phyloP scores from a whole-genome alignment of 2,888 invertebrate species.

The Euplagia quadripunctaria region DNA sequence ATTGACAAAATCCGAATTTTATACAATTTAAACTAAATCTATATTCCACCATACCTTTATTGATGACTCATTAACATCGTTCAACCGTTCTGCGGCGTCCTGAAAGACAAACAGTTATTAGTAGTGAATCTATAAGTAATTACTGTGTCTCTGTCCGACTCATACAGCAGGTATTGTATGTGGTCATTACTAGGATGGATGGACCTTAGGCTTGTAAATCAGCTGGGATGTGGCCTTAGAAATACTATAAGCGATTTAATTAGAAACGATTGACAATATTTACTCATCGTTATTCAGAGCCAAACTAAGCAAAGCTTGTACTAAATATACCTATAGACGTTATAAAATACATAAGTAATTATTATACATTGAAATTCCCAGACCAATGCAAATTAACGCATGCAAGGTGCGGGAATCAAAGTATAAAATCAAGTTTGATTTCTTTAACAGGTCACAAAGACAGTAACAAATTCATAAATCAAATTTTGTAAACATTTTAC shows the following conservation, averaged over 20 bases:
- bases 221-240: constrained; percentile 20
- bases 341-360: too few species aligned
- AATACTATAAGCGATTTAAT: constrained; percentile 31
- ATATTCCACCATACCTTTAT: not conserved
- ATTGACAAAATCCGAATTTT: not conserved
- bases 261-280: not conserved
- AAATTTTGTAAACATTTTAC: too few species aligned
- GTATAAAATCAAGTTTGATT: too few species aligned
- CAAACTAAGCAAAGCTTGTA: too few species aligned
- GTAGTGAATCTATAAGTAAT: constrained; percentile 57
- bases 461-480: too few species aligned
- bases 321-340: too few species aligned
- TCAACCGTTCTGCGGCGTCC: constrained; percentile 13
- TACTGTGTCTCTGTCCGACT: constrained; percentile 36
- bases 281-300: too few species aligned
- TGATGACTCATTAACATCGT: constrained; percentile 12
- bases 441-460: too few species aligned
- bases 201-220: constrained; percentile 48
- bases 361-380: too few species aligned
- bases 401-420: too few species aligned
- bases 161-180: constrained; percentile 49
- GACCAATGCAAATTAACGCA: too few species aligned
- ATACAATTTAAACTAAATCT: not conserved
- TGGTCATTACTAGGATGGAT: constrained; percentile 57
- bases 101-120: constrained; percentile 39